These are phyloP conservation scores for Athetis lepigone DNA, from an alignment of 2,888 invertebrate genomes.

Conservation along the genomic window DNA sequence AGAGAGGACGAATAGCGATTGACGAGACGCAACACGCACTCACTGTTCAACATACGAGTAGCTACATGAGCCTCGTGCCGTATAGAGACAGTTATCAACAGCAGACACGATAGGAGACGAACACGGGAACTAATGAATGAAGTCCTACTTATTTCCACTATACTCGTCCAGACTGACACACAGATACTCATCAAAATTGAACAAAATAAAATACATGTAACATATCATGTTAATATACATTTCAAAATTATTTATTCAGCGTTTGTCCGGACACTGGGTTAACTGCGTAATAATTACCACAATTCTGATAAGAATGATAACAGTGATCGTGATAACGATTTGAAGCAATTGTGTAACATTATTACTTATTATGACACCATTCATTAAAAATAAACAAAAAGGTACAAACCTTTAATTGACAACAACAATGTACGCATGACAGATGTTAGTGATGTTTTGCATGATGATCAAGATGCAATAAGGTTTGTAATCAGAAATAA, in stretches of 20 bases:
- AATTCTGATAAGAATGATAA: slow-evolving; percentile 49
- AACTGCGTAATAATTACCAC: slow-evolving; percentile 55
- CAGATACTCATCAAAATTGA: slow-evolving; percentile 18
- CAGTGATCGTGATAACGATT: slow-evolving; percentile 47
- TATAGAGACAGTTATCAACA: slow-evolving; percentile 72
- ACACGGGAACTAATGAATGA: slow-evolving; percentile 74
- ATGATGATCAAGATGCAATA: slow-evolving; percentile 48
- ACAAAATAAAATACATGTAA: slow-evolving; percentile 21
- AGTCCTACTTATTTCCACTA: slow-evolving; percentile 49
- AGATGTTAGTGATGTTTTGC: slow-evolving; percentile 50
- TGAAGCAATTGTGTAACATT: slow-evolving; percentile 46
- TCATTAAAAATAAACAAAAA: slow-evolving; percentile 27
- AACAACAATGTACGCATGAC: slow-evolving; percentile 49
- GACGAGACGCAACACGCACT: slow-evolving; percentile 68
- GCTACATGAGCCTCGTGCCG: slow-evolving; percentile 55
- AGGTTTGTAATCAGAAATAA: slow-evolving; percentile 59
- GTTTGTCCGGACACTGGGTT: slow-evolving; percentile 44
- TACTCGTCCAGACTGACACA: slow-evolving; percentile 19
- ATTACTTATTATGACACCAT: slow-evolving; percentile 39
- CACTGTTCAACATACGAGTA: slow-evolving; percentile 60
- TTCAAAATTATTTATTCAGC: slow-evolving; percentile 38
- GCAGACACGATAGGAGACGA: slow-evolving; percentile 74
- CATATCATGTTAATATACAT: slow-evolving; percentile 31
- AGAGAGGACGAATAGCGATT: slow-evolving; percentile 65
- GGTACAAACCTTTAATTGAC: slow-evolving; percentile 47